Conservation (phyloP, 2,797 vertebrate species). For the Pangasius sanitwongsei region DNA sequence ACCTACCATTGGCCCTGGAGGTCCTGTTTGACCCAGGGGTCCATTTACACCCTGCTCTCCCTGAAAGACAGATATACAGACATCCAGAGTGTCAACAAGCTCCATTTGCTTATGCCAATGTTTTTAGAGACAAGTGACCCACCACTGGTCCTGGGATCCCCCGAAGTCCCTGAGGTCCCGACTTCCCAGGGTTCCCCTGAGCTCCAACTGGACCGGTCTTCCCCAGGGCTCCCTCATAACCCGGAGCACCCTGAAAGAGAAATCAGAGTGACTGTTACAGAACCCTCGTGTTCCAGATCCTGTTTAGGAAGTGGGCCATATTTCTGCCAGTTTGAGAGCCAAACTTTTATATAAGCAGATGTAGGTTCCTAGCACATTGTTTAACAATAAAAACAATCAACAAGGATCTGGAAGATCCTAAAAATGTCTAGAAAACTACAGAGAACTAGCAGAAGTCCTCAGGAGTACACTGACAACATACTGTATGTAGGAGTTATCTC, state of each 20-base stretch:
- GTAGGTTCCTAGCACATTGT: neutral
- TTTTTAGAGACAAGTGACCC: constrained; percentile 64
- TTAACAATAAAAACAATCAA: neutral
- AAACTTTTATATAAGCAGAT: neutral
- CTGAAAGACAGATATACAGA: constrained; percentile 68
- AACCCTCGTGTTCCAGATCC: neutral
- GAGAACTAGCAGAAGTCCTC: neutral
- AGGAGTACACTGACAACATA: neutral
- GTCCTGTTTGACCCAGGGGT: constrained; percentile 89
- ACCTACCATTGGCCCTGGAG: constrained; percentile 92
- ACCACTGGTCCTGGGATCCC: constrained; percentile 95
- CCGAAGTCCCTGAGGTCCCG: constrained; percentile 87
- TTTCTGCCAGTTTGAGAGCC: constrained; percentile 4
- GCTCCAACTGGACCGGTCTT: constrained; percentile 91
- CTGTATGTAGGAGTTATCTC: neutral
- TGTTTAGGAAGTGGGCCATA: neutral
- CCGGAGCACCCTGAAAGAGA: constrained; percentile 81
- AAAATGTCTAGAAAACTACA: neutral
- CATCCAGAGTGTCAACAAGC: neutral
- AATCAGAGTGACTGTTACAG: neutral
- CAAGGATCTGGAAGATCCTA: neutral
- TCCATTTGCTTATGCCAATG: neutral
- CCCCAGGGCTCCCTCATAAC: constrained; percentile 89
- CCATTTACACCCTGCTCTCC: constrained; percentile 96
- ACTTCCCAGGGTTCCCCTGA: constrained; percentile 89